Evolutionary conservation across 2,888 invertebrate species (phyloP).

Genomic region (Eilema griseolum): DNA sequence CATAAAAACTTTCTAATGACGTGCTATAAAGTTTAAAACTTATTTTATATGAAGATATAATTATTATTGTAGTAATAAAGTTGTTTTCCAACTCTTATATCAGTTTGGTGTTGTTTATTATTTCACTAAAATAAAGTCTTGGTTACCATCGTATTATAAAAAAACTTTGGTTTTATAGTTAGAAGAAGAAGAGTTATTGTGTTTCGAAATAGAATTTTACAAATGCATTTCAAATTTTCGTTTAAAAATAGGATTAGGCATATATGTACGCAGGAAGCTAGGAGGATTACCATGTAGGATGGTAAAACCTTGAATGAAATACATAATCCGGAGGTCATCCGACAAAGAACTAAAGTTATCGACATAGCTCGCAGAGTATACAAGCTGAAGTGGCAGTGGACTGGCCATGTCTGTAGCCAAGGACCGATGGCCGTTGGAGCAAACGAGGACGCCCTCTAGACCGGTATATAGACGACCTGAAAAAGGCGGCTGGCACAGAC

Average conservation of each 20-base stretch:
- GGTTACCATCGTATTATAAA: conserved; percentile 9
- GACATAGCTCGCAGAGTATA: no score
- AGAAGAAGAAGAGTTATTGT: background rate
- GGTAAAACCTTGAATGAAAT: background rate
- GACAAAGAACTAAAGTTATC: no score
- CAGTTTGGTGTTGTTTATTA: conserved; percentile 4
- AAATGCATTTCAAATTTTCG: background rate
- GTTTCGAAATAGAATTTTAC: background rate
- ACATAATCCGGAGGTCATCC: no score
- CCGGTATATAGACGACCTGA: no score
- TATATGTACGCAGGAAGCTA: background rate
- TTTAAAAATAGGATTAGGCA: background rate
- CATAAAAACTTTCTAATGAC: conserved; percentile 47
- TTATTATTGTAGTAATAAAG: conserved; percentile 45
- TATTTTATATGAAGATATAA: conserved; percentile 44
- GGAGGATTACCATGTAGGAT: background rate
- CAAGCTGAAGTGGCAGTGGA: no score
- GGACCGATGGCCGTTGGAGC: no score
- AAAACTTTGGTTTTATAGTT: conserved; percentile 2
- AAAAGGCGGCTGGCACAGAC: no score
- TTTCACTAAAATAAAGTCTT: background rate
- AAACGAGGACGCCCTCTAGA: no score
- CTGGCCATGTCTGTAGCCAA: no score
- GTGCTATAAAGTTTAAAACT: conserved; percentile 42
- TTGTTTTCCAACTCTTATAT: conserved; percentile 35